Percentiles rank a stretch among this genome's conserved stretches.
These are phyloP conservation scores for Miniopterus natalensis DNA, from an alignment of 2,113 vertebrate species.

Conservation along the genomic window DNA sequence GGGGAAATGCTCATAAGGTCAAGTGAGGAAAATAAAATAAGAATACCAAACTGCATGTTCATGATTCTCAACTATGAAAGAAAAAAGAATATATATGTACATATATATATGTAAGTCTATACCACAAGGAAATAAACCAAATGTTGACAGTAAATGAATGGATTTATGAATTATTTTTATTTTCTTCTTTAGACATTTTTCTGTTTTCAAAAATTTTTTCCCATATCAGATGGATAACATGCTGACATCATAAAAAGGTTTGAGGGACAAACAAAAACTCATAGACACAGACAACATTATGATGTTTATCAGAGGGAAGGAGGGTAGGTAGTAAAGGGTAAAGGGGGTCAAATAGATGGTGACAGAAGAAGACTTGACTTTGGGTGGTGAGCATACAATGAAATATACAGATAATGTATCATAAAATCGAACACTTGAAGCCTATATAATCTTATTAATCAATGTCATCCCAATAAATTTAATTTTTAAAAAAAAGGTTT, in stretches of 20 bases:
- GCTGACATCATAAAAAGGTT: not conserved
- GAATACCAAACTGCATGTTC: not conserved
- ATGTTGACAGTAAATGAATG: not conserved
- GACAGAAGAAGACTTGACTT: not conserved
- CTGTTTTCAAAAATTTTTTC: not conserved
- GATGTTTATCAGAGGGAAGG: not conserved
- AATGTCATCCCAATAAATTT: not conserved
- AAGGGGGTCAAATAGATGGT: not conserved
- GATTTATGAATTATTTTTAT: constrained; percentile 4
- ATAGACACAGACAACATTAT: not conserved
- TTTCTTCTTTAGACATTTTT: constrained; percentile 14
- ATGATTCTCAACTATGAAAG: not conserved
- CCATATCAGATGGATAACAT: not conserved
- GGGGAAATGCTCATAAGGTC: not conserved
- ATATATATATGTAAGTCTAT: not conserved
- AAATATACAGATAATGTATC: not conserved
- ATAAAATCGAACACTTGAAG: not conserved
- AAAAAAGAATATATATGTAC: not conserved
- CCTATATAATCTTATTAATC: not conserved
- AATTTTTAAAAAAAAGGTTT: not conserved
- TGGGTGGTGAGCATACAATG: not conserved
- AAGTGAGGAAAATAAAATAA: not conserved
- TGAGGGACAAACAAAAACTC: not conserved
- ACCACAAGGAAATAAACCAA: not conserved
- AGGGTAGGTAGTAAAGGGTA: not conserved